A percentile compares a stretch with the other conserved stretches of the same genome.
Evolutionary conservation across 2,113 vertebrate species (phyloP).

Genomic region (Percina caprodes): DNA sequence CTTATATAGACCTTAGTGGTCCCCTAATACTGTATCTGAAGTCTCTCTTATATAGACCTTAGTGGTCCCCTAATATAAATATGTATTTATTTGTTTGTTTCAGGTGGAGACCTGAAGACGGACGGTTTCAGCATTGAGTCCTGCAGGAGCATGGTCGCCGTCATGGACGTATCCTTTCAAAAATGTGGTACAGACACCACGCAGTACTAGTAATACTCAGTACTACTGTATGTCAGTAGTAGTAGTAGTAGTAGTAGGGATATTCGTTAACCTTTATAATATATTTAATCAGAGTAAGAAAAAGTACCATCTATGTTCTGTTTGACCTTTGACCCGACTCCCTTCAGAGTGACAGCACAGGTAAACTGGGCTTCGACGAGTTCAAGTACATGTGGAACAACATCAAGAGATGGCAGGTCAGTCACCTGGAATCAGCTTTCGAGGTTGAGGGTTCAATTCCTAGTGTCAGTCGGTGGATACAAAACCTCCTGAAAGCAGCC

Average conservation of each 20-base stretch:
- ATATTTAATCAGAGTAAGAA: neutral
- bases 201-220: neutral
- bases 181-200: neutral
- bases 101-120: constrained; percentile 87
- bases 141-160: constrained; percentile 93
- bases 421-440: too few relatives aligned
- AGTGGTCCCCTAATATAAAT: too few relatives aligned
- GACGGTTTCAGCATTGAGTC: constrained; percentile 93
- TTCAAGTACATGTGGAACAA: constrained; percentile 97
- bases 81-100: neutral
- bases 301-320: neutral
- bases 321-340: constrained; percentile 72
- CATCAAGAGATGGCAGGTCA: constrained; percentile 95
- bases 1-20: too few relatives aligned
- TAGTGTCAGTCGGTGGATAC: too few relatives aligned
- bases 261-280: too few relatives aligned
- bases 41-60: too few relatives aligned
- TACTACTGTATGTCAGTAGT: neutral
- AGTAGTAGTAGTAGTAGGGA: neutral
- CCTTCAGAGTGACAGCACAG: constrained; percentile 88
- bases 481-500: too few relatives aligned
- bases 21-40: too few relatives aligned
- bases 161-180: constrained; percentile 95
- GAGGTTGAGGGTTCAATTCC: neutral
- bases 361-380: constrained; percentile 95